Conservation (phyloP, 2,888 invertebrate species). For the Graphium colonna region DNA sequence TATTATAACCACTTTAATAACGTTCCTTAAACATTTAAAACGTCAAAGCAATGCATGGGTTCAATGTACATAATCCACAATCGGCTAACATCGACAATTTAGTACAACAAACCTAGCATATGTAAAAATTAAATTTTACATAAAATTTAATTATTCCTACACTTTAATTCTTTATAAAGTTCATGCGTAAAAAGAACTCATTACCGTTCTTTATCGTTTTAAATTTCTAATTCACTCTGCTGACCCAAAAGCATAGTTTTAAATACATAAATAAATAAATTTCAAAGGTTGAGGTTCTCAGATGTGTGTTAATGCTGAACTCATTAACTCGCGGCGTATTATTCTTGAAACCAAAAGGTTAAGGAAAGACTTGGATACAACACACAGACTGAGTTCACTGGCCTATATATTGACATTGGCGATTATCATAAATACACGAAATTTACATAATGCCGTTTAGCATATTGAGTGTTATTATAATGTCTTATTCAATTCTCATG, state of each 20-base stretch:
- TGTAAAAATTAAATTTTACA: too few species aligned
- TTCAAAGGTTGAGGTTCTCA: conserved; percentile 21
- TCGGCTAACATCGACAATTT: background rate
- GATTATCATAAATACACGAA: conserved; percentile 1
- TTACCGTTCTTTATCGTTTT: background rate
- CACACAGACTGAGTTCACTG: conserved; percentile 14
- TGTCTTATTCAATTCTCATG: background rate
- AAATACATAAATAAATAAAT: conserved; percentile 14
- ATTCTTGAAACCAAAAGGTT: conserved; percentile 12
- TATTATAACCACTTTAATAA: too few species aligned
- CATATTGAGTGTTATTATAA: background rate
- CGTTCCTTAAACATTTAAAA: too few species aligned
- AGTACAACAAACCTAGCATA: too few species aligned
- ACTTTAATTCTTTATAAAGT: too few species aligned
- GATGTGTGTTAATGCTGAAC: conserved; percentile 8
- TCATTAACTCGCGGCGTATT: conserved; percentile 4
- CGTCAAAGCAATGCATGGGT: too few species aligned
- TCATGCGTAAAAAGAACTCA: too few species aligned
- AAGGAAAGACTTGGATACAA: conserved; percentile 9
- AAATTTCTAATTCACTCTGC: conserved; percentile 3
- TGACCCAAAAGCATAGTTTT: conserved; percentile 23
- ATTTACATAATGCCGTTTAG: background rate
- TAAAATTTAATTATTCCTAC: too few species aligned
- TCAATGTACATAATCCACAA: too few species aligned
- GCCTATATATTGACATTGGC: conserved; percentile 4